Evolutionary conservation across 2,888 invertebrate species (phyloP).

Genomic region (Cotesia congregata): DNA sequence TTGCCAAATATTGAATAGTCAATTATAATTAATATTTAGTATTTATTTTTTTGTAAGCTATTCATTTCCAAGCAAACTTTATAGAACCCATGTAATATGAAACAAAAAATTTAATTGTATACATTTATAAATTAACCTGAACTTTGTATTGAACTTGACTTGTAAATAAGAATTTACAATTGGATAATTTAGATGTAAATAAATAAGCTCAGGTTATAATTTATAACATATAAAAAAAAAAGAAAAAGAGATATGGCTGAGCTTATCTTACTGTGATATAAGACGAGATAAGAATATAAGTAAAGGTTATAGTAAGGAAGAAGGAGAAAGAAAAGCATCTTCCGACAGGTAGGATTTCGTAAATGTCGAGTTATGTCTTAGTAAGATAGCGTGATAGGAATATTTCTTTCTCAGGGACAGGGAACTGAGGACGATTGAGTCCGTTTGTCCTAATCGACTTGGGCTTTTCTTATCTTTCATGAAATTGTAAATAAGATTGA

Average conservation of each 20-base stretch:
- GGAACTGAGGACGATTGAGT: slow-evolving; percentile 1
- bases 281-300: neutral
- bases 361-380: slow-evolving; percentile 28
- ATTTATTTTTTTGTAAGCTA: too few species aligned
- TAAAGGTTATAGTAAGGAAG: neutral
- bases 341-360: slow-evolving; percentile 25
- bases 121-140: neutral
- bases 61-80: too few species aligned
- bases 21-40: too few species aligned
- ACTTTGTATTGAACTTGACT: too few species aligned
- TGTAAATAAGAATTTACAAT: neutral
- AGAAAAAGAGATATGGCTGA: neutral
- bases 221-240: neutral
- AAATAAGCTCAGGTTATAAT: neutral
- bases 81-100: too few species aligned
- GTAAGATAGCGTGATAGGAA: neutral
- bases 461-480: neutral
- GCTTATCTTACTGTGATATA: neutral
- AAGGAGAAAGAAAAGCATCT: neutral
- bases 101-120: neutral
- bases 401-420: slow-evolving; percentile 1
- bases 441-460: slow-evolving; percentile 11
- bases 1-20: too few species aligned
- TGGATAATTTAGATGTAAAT: neutral
- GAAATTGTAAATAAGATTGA: neutral